These are phyloP conservation scores for Pachycephala philippinensis DNA, from an alignment of 2,113 vertebrate genomes.

Conservation along the genomic window DNA sequence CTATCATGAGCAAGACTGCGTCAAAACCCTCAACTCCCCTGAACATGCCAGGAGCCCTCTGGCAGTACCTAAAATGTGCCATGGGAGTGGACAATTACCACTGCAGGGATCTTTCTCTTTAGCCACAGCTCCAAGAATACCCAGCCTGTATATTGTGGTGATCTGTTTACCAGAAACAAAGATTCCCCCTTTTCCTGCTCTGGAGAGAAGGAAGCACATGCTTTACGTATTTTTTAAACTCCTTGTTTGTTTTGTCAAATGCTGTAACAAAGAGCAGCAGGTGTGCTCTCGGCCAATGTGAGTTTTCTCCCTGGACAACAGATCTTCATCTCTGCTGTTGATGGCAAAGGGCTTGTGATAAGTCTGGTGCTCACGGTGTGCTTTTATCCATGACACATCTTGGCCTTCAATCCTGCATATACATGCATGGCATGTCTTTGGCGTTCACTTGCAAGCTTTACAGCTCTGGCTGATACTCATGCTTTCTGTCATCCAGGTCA, in stretches of 20 bases:
- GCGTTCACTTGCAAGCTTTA: neutral
- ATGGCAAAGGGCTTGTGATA: neutral
- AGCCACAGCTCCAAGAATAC: neutral
- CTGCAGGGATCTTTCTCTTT: neutral
- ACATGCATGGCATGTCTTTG: neutral
- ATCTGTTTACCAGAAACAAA: neutral
- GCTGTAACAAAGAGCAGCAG: neutral
- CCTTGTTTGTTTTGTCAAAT: neutral
- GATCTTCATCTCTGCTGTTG: neutral
- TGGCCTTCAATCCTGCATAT: neutral
- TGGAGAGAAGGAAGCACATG: neutral
- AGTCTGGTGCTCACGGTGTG: rapidly evolving
- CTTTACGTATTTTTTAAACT: neutral
- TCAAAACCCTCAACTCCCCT: neutral
- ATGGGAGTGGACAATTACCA: neutral
- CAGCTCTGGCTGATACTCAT: neutral
- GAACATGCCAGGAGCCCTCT: neutral
- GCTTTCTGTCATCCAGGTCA: neutral
- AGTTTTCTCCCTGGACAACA: neutral
- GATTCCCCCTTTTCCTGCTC: neutral
- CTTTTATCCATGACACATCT: neutral
- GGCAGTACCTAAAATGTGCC: neutral
- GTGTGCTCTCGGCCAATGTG: rapidly evolving
- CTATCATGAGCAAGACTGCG: neutral
- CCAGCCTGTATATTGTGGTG: neutral